Conservation (phyloP, 2,888 invertebrate species). For the Trissolcus brochymenae region DNA sequence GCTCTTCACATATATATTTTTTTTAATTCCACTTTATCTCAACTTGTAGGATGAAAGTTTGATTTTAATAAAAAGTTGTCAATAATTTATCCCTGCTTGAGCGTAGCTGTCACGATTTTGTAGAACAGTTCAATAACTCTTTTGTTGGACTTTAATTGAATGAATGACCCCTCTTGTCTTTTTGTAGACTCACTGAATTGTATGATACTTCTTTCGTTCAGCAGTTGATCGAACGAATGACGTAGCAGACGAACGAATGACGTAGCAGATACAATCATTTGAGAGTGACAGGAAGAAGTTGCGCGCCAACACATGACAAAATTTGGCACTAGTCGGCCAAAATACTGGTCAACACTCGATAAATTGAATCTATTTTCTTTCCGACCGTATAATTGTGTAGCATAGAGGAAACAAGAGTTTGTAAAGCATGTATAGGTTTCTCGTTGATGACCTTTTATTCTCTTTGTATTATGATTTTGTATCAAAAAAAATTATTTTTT, state of each 20-base stretch:
- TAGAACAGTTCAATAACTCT: not conserved
- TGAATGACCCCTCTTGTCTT: slow-evolving; percentile 17
- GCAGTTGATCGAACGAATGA: slow-evolving; percentile 36
- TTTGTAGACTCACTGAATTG: slow-evolving; percentile 21
- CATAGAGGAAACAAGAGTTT: not conserved
- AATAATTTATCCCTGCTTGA: not conserved
- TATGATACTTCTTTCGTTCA: slow-evolving; percentile 22
- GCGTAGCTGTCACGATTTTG: not conserved
- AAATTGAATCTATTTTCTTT: slow-evolving; percentile 16
- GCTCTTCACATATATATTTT: no score
- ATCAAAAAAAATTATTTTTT: not conserved
- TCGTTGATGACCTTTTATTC: no score
- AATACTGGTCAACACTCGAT: slow-evolving; percentile 14
- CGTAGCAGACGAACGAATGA: slow-evolving; percentile 37
- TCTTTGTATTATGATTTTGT: not conserved
- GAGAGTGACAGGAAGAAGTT: slow-evolving; percentile 21
- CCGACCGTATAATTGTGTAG: not conserved
- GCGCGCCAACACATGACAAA: slow-evolving; percentile 39
- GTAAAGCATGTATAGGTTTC: no score
- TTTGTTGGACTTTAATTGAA: slow-evolving; percentile 24
- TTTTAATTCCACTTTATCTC: not conserved
- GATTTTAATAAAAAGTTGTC: not conserved
- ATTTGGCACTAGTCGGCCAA: slow-evolving; percentile 27
- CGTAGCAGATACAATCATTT: slow-evolving; percentile 26
- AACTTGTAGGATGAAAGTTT: slow-evolving; percentile 1